These are phyloP conservation scores for Lithophane ornitopus DNA, from an alignment of 2,888 invertebrate genomes.

Conservation along the genomic window DNA sequence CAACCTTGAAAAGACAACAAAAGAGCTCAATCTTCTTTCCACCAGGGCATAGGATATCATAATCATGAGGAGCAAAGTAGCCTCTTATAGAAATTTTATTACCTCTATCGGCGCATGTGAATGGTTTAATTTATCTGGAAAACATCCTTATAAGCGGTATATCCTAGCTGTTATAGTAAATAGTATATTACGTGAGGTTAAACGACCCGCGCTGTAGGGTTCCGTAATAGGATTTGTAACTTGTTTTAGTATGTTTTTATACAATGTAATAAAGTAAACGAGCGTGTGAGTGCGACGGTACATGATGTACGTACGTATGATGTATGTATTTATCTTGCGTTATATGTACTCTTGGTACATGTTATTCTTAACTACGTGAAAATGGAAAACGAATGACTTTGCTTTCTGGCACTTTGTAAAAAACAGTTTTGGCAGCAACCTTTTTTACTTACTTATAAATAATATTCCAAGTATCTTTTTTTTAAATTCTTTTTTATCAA, in stretches of 20 bases:
- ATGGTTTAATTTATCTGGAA: slow-evolving; percentile 51
- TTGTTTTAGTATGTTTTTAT: slow-evolving; percentile 70
- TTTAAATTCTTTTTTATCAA: neutral
- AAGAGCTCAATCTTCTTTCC: neutral
- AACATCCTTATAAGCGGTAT: slow-evolving; percentile 37
- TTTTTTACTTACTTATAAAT: slow-evolving; percentile 12
- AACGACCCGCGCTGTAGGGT: slow-evolving; percentile 60
- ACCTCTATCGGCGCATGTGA: slow-evolving; percentile 37
- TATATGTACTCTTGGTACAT: slow-evolving; percentile 40
- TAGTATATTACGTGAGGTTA: slow-evolving; percentile 54
- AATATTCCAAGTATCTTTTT: neutral
- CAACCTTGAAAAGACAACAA: neutral
- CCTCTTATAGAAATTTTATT: slow-evolving; percentile 56
- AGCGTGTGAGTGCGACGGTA: slow-evolving; percentile 49
- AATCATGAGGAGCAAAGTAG: slow-evolving; percentile 33
- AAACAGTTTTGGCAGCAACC: neutral
- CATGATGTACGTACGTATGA: slow-evolving; percentile 31
- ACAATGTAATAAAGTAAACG: slow-evolving; percentile 68
- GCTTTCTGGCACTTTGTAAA: neutral
- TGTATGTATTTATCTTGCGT: slow-evolving; percentile 29
- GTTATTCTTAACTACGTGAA: slow-evolving; percentile 22
- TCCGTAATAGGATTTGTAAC: slow-evolving; percentile 68
- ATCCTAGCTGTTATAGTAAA: slow-evolving; percentile 52
- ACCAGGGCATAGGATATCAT: slow-evolving; percentile 35
- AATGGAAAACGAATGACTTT: slow-evolving; percentile 36